Conservation (phyloP, 2,113 vertebrate genomes). For the Bubo blakistoni region DNA sequence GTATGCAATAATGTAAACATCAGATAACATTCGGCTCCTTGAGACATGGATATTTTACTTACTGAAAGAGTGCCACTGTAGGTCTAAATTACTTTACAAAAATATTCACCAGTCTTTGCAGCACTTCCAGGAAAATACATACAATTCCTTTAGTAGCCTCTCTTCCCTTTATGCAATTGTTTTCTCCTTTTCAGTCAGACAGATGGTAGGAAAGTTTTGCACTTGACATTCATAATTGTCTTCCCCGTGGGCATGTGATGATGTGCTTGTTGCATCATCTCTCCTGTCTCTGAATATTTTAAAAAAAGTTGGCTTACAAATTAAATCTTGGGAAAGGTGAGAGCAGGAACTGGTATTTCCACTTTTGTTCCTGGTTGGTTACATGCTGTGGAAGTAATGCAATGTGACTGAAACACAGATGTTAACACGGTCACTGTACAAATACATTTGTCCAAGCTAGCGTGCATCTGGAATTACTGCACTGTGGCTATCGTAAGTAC, state of each 20-base stretch:
- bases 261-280: neutral
- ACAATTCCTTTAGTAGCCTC: neutral
- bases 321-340: neutral
- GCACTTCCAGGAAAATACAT: neutral
- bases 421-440: neutral
- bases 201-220: neutral
- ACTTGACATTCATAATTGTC: neutral
- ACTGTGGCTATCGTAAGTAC: neutral
- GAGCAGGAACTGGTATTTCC: constrained; percentile 17
- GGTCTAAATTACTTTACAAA: neutral
- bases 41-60: neutral
- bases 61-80: neutral
- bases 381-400: neutral
- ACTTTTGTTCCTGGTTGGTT: neutral
- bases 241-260: neutral
- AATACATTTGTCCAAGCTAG: neutral
- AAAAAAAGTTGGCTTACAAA: neutral
- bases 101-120: neutral
- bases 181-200: neutral
- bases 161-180: neutral
- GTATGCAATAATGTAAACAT: neutral
- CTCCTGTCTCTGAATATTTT: neutral
- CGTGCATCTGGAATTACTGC: neutral
- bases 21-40: neutral
- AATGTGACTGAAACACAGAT: neutral